Base-by-base conservation (phyloP, 2,888 invertebrate species). In the Philhelius pedissequus region DNA sequence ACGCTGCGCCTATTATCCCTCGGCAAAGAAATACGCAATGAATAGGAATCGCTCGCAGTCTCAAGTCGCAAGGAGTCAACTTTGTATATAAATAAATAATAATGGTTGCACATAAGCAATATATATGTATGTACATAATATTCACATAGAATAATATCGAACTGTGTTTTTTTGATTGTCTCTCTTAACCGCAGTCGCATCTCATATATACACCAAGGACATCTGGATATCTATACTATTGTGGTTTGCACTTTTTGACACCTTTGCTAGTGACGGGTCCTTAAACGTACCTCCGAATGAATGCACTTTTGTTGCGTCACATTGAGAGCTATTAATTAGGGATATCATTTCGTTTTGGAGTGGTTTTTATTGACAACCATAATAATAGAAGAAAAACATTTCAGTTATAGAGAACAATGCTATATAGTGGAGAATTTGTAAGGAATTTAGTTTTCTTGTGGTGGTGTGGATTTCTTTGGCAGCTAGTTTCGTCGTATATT, bases 191-290 rank as follows among this genome's bases (percentile, higher is more conserved):
- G 62, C 69, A 83, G 43, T 78, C 48, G 66, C 25, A 56, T 58
- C 73, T 27, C 15, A 50, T 30, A 18, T 43, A 60, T 52, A 30
- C n/a, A 52, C 27, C 50, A 75, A 70, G 79, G 80, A 84, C 84
- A 84, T 84, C 84, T 84, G 84, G 84, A 70, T 25, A 25, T 25
- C 3, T 3, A 73, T 11, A 25, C 80, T 75, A 60, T 80, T 84
- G 80, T 84, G 84, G 84, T 80, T 84, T 84, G 84, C 84, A 80
- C 80, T 84, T 84, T 84, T 80, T 84, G 84, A 80, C 84, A 80
- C 84, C 84, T 84, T 84, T 84, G 70, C 70, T 18, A 68, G 64
- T 60, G 75, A 58, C 50, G 70, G 40, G 52, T 70, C 64, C 74
- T 83, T 76, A 69, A 78, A 48, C 58, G 74, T 32, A 32, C 5